Evolutionary conservation across 1,140 invertebrate genomes (phyloP).

Genomic region (Brevipalpus yothersi): DNA sequence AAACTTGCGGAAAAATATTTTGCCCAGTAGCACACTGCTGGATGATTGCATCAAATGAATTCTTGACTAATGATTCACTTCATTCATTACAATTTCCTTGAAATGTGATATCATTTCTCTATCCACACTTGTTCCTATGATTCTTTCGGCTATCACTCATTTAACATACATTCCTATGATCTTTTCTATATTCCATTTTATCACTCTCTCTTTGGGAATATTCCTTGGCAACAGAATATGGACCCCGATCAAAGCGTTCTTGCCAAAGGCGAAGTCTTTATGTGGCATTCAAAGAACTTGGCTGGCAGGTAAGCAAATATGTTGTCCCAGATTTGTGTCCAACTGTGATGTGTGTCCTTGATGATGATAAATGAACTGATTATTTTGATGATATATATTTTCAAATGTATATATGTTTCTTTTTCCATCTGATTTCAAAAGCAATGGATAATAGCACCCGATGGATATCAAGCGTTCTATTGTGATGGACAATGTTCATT

Average conservation of each 20-base stretch:
- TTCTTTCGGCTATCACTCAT: no score
- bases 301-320: conserved; percentile 31
- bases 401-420: background rate
- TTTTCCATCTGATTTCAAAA: background rate
- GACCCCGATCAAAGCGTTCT: conserved; percentile 18
- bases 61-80: no score
- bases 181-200: no score
- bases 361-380: background rate
- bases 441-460: conserved; percentile 97
- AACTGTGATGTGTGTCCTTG: background rate
- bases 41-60: no score
- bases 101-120: no score
- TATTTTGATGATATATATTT: background rate
- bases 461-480: conserved; percentile 80
- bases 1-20: no score
- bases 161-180: no score
- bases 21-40: no score
- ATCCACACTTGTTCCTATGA: no score
- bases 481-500: conserved; percentile 84
- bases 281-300: conserved; percentile 63
- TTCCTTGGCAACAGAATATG: no score
- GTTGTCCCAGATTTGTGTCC: background rate
- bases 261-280: conserved; percentile 77
- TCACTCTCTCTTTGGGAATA: no score
- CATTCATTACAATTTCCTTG: no score